Conservation (phyloP, 2,113 vertebrate genomes). For the Pterophyllum scalare region DNA sequence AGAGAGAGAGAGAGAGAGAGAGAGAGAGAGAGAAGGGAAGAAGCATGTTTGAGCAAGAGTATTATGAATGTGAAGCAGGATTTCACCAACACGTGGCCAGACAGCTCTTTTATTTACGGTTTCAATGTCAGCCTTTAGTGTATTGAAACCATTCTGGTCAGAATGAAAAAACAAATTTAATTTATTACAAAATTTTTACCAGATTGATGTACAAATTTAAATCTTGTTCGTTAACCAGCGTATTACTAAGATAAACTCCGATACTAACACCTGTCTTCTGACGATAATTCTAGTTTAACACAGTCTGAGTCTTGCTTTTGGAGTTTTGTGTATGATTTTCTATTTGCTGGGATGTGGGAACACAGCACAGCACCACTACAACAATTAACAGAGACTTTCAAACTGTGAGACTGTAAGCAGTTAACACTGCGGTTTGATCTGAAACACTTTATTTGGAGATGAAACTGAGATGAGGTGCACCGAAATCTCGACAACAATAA, state of each 20-base stretch:
- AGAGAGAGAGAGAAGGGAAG: background rate
- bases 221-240: too few relatives aligned
- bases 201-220: background rate
- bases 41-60: background rate
- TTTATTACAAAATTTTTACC: background rate
- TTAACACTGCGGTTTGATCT: background rate
- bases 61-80: constrained; percentile 28
- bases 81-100: constrained; percentile 7
- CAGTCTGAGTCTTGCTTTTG: background rate
- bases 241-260: background rate
- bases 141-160: background rate
- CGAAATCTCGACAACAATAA: background rate
- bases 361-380: background rate
- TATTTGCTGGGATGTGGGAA: background rate
- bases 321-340: background rate
- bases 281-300: background rate
- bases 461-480: background rate
- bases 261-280: background rate
- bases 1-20: background rate
- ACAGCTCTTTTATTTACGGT: background rate
- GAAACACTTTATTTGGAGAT: background rate
- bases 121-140: background rate
- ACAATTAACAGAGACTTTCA: background rate
- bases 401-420: background rate
- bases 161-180: background rate